These are phyloP conservation scores for Platysteira castanea DNA, from an alignment of 2,113 vertebrate species.

Conservation along the genomic window DNA sequence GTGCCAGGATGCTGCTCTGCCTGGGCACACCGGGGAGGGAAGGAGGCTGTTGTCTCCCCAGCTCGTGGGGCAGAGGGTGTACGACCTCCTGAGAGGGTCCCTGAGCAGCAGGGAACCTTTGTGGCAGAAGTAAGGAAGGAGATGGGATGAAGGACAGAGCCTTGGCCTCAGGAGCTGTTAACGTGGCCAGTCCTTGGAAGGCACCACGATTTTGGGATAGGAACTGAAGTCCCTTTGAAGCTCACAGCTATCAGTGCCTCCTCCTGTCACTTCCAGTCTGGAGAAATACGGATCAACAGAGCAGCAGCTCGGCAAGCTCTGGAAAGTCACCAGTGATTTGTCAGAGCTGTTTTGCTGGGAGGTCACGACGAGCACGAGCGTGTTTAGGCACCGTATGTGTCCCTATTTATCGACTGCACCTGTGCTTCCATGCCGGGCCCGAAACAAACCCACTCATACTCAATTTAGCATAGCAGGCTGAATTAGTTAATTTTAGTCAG, in stretches of 20 bases:
- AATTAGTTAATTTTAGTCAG: conserved; percentile 66
- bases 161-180: neutral
- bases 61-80: accelerated
- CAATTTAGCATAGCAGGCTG: conserved; percentile 47
- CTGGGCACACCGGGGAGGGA: too few relatives aligned
- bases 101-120: neutral
- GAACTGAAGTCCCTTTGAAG: neutral
- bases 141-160: neutral
- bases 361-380: neutral
- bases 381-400: conserved; percentile 56
- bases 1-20: too few relatives aligned
- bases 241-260: neutral
- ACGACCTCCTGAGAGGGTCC: neutral
- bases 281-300: conserved; percentile 23
- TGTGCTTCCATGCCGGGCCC: conserved; percentile 47
- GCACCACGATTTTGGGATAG: neutral
- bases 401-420: conserved; percentile 47
- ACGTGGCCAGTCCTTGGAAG: neutral
- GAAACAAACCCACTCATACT: conserved; percentile 46
- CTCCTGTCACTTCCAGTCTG: conserved; percentile 26
- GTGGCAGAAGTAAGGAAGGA: neutral
- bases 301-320: conserved; percentile 1
- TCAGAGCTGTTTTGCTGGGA: conserved; percentile 29
- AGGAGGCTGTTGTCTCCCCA: too few relatives aligned
- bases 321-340: conserved; percentile 53